Evolutionary conservation across 2,797 vertebrate genomes (phyloP).

Genomic region (Onychomys torridus): DNA sequence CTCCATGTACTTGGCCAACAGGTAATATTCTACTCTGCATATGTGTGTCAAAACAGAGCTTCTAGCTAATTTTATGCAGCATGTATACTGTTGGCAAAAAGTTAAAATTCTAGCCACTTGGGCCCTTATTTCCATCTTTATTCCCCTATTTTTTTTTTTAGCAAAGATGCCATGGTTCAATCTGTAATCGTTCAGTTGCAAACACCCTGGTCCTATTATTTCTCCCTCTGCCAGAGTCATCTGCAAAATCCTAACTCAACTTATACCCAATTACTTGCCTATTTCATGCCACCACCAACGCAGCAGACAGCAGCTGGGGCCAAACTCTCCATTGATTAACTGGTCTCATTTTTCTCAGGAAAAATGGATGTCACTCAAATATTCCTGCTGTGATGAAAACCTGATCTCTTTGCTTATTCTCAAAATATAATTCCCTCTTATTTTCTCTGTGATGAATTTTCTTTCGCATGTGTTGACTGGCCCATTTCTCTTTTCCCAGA

Average conservation of each 20-base stretch:
- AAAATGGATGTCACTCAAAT: constrained; percentile 7
- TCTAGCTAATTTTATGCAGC: background rate
- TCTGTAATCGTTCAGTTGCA: background rate
- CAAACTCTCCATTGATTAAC: background rate
- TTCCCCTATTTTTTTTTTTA: background rate
- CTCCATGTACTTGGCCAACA: background rate
- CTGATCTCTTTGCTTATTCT: background rate
- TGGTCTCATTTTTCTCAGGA: background rate
- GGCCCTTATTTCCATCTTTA: background rate
- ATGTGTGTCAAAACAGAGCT: background rate
- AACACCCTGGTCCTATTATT: background rate
- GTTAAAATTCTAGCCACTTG: background rate
- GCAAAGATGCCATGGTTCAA: background rate
- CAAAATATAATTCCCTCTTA: background rate
- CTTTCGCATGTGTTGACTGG: background rate
- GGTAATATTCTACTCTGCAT: background rate
- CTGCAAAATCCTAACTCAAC: background rate
- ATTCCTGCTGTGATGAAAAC: background rate
- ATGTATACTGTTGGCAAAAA: background rate
- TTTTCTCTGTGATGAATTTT: background rate
- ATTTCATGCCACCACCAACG: background rate
- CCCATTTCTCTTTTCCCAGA: background rate
- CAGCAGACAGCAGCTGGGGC: background rate
- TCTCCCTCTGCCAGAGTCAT: background rate
- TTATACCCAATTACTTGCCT: background rate